These are phyloP conservation scores for Parotocinclus haroldoi DNA, from an alignment of 2,797 vertebrate species.

Conservation along the genomic window DNA sequence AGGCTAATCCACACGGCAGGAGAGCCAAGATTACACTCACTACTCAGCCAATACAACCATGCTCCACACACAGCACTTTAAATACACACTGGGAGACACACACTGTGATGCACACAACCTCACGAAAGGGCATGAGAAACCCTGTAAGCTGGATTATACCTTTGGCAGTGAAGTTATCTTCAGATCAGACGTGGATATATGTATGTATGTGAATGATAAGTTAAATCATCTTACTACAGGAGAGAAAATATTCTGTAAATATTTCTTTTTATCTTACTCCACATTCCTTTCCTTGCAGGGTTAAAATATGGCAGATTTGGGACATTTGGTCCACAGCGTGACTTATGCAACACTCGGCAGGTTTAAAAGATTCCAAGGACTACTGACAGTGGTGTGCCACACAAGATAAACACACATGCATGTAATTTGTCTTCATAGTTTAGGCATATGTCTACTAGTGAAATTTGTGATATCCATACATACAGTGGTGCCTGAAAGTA, in stretches of 20 bases:
- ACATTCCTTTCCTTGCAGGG: slow-evolving; percentile 5
- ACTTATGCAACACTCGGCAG: slow-evolving; percentile 60
- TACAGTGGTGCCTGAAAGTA: no score
- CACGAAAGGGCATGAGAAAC: slow-evolving; percentile 20
- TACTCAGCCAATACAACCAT: slow-evolving; percentile 22
- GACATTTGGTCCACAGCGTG: slow-evolving; percentile 65
- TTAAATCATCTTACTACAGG: no score
- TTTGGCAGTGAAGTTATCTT: no score
- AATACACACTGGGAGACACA: slow-evolving; percentile 1
- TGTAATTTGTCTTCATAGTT: not conserved
- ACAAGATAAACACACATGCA: slow-evolving; percentile 16
- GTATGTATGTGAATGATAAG: no score
- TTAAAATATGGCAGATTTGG: slow-evolving; percentile 62
- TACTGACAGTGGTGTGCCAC: slow-evolving; percentile 13
- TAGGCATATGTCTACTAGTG: no score
- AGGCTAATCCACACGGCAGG: slow-evolving; percentile 44
- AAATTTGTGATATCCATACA: no score
- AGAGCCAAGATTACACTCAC: slow-evolving; percentile 22
- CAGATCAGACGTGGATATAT: no score
- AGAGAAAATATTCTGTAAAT: no score
- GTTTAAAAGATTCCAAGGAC: slow-evolving; percentile 32
- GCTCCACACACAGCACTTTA: slow-evolving; percentile 15
- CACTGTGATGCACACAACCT: not conserved
- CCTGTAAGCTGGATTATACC: slow-evolving; percentile 1
- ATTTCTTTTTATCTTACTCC: not conserved